A percentile compares a stretch with the other conserved stretches of the same genome.
Evolutionary conservation across 37 sponge, comb jelly and placozoan genomes (phyloP).

Genomic region (Chondrilla cf. caribensis): DNA sequence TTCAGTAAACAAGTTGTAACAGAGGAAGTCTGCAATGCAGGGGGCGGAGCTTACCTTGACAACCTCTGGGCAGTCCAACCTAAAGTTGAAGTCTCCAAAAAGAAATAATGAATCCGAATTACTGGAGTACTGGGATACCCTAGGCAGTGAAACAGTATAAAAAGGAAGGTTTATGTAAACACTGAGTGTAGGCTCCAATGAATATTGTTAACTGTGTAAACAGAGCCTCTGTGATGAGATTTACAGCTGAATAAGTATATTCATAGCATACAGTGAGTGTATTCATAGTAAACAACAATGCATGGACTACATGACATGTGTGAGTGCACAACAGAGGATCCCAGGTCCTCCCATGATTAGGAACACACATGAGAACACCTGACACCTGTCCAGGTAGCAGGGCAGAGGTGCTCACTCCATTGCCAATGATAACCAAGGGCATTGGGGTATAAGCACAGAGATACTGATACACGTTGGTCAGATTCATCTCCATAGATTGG

Average conservation of each 20-base stretch:
- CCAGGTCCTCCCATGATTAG: no score
- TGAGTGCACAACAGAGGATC: no score
- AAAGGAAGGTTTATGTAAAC: not conserved
- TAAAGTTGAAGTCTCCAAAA: constrained; percentile 87
- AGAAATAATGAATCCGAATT: constrained; percentile 52
- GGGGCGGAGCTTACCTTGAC: constrained; percentile 43
- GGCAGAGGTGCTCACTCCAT: no score
- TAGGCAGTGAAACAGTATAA: constrained; percentile 1
- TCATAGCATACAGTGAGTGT: not conserved
- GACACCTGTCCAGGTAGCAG: no score
- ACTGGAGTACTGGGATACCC: not conserved
- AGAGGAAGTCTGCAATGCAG: no score
- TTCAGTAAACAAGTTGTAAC: not conserved
- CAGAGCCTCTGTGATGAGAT: not conserved
- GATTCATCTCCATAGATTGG: no score
- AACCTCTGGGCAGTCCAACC: constrained; percentile 65
- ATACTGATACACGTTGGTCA: no score
- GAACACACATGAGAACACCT: no score
- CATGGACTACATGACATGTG: not conserved
- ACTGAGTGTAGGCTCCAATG: not conserved
- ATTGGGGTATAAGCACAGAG: no score
- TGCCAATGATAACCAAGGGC: no score
- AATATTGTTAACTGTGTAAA: not conserved
- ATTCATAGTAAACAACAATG: constrained; percentile 17
- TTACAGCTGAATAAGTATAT: not conserved